A percentile compares a stretch with the other conserved stretches of the same genome.
These are phyloP conservation scores for Steinernema feltiae DNA, from an alignment of 1,140 invertebrate species.

Conservation along the genomic window DNA sequence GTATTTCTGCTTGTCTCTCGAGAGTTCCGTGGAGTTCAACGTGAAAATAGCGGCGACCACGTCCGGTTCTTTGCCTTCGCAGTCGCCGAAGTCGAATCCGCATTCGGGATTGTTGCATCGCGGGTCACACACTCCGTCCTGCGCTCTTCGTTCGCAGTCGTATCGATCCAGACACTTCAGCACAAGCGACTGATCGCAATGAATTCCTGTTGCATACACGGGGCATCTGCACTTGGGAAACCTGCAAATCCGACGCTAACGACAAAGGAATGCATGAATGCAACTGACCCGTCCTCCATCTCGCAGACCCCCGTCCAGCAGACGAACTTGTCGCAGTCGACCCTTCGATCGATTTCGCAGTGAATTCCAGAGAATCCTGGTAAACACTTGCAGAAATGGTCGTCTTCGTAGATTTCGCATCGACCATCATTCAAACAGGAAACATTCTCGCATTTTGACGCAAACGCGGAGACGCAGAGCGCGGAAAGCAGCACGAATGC, in stretches of 20 bases:
- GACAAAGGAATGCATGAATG: background rate
- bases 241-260: background rate
- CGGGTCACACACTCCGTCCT: background rate
- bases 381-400: background rate
- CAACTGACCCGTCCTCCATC: background rate
- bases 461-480: background rate
- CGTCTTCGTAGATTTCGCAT: background rate
- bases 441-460: no score
- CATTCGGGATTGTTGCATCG: background rate
- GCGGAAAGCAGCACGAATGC: background rate
- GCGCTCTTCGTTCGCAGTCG: background rate
- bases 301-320: background rate
- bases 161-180: background rate
- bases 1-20: background rate
- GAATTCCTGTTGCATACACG: background rate
- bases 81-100: background rate
- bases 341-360: background rate
- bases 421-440: background rate
- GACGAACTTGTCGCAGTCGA: background rate
- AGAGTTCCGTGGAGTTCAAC: background rate
- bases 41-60: background rate
- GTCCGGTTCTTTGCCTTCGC: background rate
- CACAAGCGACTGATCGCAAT: background rate
- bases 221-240: background rate
- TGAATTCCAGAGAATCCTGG: background rate